Evolutionary conservation across 2,888 invertebrate species (phyloP).

Genomic region (Leucozona laternaria): DNA sequence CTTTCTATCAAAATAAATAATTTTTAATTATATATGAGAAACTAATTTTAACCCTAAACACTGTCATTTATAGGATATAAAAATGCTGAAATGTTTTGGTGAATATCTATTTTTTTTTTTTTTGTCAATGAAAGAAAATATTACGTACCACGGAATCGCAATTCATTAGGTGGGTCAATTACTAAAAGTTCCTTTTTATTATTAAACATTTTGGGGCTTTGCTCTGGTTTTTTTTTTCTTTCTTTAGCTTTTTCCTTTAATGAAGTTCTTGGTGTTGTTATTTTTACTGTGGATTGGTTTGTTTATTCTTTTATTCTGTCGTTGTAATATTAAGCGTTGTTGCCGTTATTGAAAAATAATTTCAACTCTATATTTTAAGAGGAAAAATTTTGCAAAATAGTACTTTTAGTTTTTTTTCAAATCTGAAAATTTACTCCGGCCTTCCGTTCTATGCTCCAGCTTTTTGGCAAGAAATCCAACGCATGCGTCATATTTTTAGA

Average conservation of each 20-base stretch:
- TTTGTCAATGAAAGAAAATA: constrained; percentile 50
- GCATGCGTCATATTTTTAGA: constrained; percentile 74
- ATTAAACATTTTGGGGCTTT: constrained; percentile 81
- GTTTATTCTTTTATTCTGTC: constrained; percentile 39
- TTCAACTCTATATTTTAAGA: constrained; percentile 51
- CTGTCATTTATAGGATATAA: constrained; percentile 15
- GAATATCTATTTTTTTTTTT: constrained; percentile 13
- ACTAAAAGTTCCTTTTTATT: constrained; percentile 90
- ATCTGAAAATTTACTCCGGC: constrained; percentile 71
- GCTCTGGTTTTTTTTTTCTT: constrained; percentile 7
- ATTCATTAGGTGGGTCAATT: constrained; percentile 94
- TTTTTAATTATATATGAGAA: constrained; percentile 1
- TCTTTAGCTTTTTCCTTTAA: constrained; percentile 55
- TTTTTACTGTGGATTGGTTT: constrained; percentile 71
- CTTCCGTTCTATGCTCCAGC: constrained; percentile 74
- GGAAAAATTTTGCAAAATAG: constrained; percentile 65
- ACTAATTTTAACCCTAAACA: constrained; percentile 48
- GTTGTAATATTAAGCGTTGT: constrained; percentile 38
- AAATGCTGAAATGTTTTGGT: constrained; percentile 40
- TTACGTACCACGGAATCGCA: constrained; percentile 94
- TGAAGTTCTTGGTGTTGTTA: constrained; percentile 68
- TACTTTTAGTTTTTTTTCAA: constrained; percentile 68
- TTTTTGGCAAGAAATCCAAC: constrained; percentile 76
- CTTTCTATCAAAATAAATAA: not conserved
- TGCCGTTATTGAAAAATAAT: constrained; percentile 30